Conservation (phyloP, 2,888 invertebrate species). For the Drosophila maculinotata region DNA sequence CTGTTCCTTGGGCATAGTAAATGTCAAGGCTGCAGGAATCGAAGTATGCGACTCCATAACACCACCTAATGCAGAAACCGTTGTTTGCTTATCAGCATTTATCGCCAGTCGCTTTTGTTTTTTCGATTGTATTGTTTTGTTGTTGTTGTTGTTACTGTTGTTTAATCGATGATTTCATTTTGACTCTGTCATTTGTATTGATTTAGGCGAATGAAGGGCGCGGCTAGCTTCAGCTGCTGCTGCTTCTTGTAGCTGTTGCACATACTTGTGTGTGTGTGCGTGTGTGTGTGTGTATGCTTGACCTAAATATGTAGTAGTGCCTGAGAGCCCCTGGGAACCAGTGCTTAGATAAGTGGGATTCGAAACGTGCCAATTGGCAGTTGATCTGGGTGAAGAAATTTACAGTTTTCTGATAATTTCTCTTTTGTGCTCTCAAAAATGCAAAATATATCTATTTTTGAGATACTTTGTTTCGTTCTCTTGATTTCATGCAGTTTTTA, state of each 20-base stretch:
- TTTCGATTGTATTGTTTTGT: not conserved
- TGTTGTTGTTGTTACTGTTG: constrained; percentile 30
- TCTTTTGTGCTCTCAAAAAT: not conserved
- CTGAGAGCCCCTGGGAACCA: constrained; percentile 29
- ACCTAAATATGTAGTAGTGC: constrained; percentile 37
- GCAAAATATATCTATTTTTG: not conserved
- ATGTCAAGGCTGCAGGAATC: constrained; percentile 65
- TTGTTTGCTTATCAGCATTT: constrained; percentile 40
- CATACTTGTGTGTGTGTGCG: constrained; percentile 1
- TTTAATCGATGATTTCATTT: constrained; percentile 74
- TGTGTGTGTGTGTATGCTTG: constrained; percentile 25
- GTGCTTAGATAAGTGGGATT: not conserved
- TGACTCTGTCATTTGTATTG: constrained; percentile 59
- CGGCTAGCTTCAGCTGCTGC: constrained; percentile 48
- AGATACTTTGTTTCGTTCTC: too few species aligned
- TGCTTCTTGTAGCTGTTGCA: constrained; percentile 44
- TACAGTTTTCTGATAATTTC: not conserved
- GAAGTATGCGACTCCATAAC: constrained; percentile 10
- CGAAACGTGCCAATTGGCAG: constrained; percentile 8
- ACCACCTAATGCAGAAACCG: constrained; percentile 9
- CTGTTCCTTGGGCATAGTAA: constrained; percentile 26
- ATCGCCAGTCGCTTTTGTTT: constrained; percentile 5
- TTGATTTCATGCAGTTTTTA: too few species aligned
- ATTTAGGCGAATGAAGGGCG: constrained; percentile 67
- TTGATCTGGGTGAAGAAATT: constrained; percentile 18